These are phyloP conservation scores for Mionectes macconnelli DNA, from an alignment of 2,113 vertebrate species.

Conservation along the genomic window DNA sequence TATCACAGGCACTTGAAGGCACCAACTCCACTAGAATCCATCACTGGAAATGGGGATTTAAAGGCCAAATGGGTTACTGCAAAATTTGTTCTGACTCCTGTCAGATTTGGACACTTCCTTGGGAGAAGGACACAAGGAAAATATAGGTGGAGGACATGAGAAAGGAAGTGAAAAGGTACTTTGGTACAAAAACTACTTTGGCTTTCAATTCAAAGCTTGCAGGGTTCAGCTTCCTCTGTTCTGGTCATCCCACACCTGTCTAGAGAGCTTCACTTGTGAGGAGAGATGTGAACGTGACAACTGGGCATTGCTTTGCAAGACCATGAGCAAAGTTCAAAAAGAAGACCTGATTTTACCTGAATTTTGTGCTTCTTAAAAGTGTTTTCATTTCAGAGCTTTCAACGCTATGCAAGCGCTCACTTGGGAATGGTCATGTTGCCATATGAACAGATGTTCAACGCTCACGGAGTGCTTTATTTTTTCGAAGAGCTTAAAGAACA, in stretches of 20 bases:
- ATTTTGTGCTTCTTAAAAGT: neutral
- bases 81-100: neutral
- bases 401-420: fast-evolving
- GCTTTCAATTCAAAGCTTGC: neutral
- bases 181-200: neutral
- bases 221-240: neutral
- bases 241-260: neutral
- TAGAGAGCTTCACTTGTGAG: neutral
- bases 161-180: neutral
- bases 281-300: neutral
- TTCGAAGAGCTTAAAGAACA: neutral
- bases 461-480: neutral
- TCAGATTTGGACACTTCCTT: neutral
- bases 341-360: neutral
- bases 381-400: neutral
- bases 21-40: neutral
- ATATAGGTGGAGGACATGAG: neutral
- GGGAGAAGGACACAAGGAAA: neutral
- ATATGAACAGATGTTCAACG: neutral
- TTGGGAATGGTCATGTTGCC: neutral
- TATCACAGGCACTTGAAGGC: neutral
- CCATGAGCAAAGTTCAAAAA: neutral
- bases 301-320: neutral
- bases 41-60: neutral
- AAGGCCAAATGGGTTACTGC: neutral